phyloP scores from a whole-genome alignment of 2,113 vertebrate genomes.

The Argyrosomus japonicus region DNA sequence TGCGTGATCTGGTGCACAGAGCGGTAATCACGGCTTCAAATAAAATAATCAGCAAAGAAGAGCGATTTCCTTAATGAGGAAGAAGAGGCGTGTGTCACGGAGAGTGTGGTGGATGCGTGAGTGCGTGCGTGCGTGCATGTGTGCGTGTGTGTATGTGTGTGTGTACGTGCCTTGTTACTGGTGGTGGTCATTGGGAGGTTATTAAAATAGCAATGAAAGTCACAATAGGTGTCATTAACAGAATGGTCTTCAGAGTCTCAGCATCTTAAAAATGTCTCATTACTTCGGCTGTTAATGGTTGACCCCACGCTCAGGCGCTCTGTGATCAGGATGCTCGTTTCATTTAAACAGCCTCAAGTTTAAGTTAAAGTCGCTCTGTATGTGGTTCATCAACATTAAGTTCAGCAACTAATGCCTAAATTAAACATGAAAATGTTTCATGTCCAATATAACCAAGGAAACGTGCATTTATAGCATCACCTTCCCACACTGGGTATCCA shows the following conservation, averaged over 20 bases:
- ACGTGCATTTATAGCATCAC: background rate
- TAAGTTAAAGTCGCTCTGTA: background rate
- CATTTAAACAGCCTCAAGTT: background rate
- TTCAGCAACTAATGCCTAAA: background rate
- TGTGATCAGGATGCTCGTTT: conserved; percentile 31
- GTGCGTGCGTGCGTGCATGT: conserved; percentile 57
- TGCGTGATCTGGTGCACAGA: conserved; percentile 97
- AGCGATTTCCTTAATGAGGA: conserved; percentile 99
- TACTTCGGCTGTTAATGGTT: conserved; percentile 23
- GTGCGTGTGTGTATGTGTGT: background rate
- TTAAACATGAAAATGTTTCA: background rate
- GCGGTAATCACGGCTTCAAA: conserved; percentile 99
- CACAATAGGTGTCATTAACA: conserved; percentile 80
- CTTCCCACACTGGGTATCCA: background rate
- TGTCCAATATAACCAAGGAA: background rate
- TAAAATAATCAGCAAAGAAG: conserved; percentile 99
- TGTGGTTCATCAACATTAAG: background rate
- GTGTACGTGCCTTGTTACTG: conserved; percentile 4
- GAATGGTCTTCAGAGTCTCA: conserved; percentile 34
- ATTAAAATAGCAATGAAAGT: conserved; percentile 91
- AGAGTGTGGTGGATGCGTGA: conserved; percentile 80
- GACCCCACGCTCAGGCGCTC: conserved; percentile 22
- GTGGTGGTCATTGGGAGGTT: conserved; percentile 62
- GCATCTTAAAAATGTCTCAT: conserved; percentile 37
- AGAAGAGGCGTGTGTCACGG: conserved; percentile 95